These are phyloP conservation scores for Motacilla alba DNA, from an alignment of 2,113 vertebrate genomes.

Conservation along the genomic window DNA sequence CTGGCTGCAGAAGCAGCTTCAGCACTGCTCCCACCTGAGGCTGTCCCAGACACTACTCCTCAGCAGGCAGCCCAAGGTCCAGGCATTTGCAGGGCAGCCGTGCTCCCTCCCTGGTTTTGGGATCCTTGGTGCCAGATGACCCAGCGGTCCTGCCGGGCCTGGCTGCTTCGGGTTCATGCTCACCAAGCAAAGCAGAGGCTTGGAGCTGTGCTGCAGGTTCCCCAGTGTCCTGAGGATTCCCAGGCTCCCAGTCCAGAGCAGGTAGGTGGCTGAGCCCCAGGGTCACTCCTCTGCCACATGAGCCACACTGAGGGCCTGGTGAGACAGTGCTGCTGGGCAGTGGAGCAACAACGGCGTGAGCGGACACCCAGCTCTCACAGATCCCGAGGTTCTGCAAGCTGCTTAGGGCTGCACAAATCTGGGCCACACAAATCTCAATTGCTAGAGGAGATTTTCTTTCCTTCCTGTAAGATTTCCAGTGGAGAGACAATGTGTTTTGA, in stretches of 20 bases:
- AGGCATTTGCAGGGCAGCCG: neutral
- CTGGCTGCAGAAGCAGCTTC: accelerated
- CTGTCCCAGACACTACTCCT: neutral
- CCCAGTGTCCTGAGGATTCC: too few relatives aligned
- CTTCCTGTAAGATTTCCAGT: neutral
- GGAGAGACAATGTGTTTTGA: neutral
- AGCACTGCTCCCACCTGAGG: neutral
- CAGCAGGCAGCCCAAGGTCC: neutral
- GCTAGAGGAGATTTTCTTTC: neutral
- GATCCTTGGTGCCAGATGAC: neutral
- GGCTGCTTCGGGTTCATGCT: accelerated
- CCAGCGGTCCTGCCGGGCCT: neutral
- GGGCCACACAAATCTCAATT: neutral
- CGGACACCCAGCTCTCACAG: neutral
- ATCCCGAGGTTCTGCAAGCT: neutral
- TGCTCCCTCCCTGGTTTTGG: neutral
- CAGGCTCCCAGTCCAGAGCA: neutral
- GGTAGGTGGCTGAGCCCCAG: neutral
- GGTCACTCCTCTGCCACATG: neutral
- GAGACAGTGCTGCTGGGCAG: neutral
- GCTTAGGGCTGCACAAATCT: neutral
- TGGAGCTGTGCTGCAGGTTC: neutral
- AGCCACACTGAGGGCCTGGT: accelerated
- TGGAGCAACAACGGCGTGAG: neutral
- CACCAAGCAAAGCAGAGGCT: neutral